phyloP scores from a whole-genome alignment of 2,113 vertebrate species.

The Stercorarius parasiticus region DNA sequence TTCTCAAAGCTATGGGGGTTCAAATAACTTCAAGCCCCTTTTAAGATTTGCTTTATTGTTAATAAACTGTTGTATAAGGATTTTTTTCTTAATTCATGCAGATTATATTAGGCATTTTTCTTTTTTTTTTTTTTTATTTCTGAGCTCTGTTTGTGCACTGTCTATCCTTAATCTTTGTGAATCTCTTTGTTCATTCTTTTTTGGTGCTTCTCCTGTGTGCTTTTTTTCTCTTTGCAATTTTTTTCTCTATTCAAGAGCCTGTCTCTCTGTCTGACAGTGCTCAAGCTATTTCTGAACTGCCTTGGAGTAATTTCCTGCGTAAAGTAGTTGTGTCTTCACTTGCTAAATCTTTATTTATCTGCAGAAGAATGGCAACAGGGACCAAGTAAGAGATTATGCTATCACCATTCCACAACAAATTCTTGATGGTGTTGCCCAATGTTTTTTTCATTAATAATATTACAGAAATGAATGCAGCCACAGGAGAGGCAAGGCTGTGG shows the following conservation, averaged over 20 bases:
- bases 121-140: not conserved
- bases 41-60: not conserved
- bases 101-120: not conserved
- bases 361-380: conserved; percentile 6
- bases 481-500: not conserved
- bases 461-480: not conserved
- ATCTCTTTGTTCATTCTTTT: not conserved
- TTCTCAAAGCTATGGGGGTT: not conserved
- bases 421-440: not conserved
- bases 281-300: conserved; percentile 38
- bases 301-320: conserved; percentile 11
- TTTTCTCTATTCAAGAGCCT: not conserved
- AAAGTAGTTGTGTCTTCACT: not conserved
- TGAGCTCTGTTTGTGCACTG: not conserved
- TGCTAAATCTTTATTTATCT: conserved; percentile 17
- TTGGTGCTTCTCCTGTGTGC: not conserved
- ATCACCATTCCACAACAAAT: not conserved
- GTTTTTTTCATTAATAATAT: not conserved
- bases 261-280: not conserved
- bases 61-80: not conserved
- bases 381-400: conserved; percentile 14
- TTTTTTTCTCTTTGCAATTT: conserved; percentile 16
- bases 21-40: not conserved
- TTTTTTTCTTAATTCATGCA: not conserved
- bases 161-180: not conserved